Evolutionary conservation across 2,113 vertebrate genomes (phyloP), one percentile per base, ranked within the genome.

Genomic region (Benitochromis conjunctus): DNA sequence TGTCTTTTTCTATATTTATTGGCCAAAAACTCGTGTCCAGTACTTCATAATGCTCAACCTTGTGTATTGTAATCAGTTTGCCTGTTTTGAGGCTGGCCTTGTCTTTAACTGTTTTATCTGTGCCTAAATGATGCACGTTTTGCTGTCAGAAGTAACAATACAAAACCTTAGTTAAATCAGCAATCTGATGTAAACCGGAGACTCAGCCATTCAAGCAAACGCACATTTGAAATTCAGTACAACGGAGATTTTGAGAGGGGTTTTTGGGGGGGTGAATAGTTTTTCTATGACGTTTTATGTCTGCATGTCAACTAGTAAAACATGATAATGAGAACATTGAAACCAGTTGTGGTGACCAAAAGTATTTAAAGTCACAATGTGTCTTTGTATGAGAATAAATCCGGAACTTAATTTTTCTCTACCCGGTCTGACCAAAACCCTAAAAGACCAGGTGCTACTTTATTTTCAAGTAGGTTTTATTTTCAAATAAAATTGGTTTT

Each of bases 1-100:
- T 89, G 80, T 91, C 90, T 92, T 76, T 64, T 91, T 84, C 82
- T 91, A 55, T 94, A 95, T 95, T 95, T 94, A 95, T 95, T 94
- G 90, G 93, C 91, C 91, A 87, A 90, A 90, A 87, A 89, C 7
- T 8, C 55, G 90, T 93, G 88, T 93, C 87, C 91, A 90, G 79
- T 91, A 88, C 79, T 87, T 92, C 80, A 81, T 89, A 87, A 83
- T 86, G 82, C 92, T 85, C 85, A 82, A 90, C 79, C 77, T 91
- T 92, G 92, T 91, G 57, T 89, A 76, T 86, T 86, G 86, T 92
- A 69, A 87, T 85, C 91, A 1, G 9, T 85, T 84, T 71, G 91
- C 91, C 94, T 87, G 60, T 82, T 85, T 84, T 87, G 90, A 94
- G 88, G 92, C 92, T 77, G 84, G 91, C 91, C 92, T 93, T 92